A percentile compares a stretch with the other conserved stretches of the same genome.
Conservation (phyloP, 1,140 invertebrate genomes). For the Bombus picipes region DNA sequence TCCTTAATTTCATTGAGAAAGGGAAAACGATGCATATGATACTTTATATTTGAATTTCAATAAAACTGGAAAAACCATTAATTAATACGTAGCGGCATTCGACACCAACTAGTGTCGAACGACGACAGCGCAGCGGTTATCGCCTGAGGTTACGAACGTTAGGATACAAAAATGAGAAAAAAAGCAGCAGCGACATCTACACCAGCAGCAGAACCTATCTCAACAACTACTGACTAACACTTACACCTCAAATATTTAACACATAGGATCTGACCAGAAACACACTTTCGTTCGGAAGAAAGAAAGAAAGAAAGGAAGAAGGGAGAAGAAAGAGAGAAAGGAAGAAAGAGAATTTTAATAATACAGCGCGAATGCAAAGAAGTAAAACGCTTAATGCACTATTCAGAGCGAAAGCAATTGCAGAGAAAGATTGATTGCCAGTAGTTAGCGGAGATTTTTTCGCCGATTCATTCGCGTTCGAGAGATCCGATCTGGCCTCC, state of each 20-base stretch:
- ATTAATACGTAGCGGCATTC: background rate
- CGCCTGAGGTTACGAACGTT: no score
- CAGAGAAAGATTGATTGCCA: slow-evolving; percentile 4
- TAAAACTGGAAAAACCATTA: background rate
- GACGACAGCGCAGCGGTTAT: no score
- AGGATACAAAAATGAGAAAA: no score
- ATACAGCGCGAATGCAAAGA: background rate
- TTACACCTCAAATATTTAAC: background rate
- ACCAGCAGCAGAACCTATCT: no score
- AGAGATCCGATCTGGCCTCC: slow-evolving; percentile 1
- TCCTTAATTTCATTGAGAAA: background rate
- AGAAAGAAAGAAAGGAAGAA: background rate
- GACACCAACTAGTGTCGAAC: no score
- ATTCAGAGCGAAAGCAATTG: slow-evolving; percentile 22
- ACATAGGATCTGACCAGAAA: no score
- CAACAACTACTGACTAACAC: no score
- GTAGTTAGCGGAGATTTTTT: slow-evolving; percentile 4
- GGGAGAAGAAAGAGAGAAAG: background rate
- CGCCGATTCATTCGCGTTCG: background rate
- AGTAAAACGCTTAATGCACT: slow-evolving; percentile 7
- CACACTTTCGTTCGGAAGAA: background rate
- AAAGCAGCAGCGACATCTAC: no score
- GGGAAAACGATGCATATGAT: no score
- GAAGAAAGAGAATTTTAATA: background rate
- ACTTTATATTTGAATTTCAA: background rate